Evolutionary conservation across 2,888 invertebrate genomes (phyloP).

Genomic region (Cephus pulcher): DNA sequence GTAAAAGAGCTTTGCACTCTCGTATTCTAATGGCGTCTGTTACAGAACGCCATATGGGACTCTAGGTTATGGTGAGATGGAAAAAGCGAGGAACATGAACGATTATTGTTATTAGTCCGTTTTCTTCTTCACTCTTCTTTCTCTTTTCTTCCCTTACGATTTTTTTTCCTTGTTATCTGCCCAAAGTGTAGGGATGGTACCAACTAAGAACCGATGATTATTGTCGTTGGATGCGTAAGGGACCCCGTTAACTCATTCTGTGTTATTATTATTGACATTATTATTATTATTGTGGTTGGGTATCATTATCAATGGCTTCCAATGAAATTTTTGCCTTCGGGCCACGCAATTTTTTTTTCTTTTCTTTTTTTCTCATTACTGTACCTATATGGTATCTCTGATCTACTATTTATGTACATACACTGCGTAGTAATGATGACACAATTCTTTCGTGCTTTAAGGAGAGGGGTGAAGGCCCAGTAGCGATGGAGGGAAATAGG

Average conservation of each 20-base stretch:
- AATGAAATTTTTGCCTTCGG: background rate
- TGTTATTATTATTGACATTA: background rate
- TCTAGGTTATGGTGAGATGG: background rate
- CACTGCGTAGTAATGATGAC: background rate
- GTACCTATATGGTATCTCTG: background rate
- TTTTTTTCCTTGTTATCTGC: too few relatives aligned
- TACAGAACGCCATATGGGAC: background rate
- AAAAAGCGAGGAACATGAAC: background rate
- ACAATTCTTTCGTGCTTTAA: too few relatives aligned
- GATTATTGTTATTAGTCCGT: background rate
- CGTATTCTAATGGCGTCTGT: background rate
- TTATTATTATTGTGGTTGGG: background rate
- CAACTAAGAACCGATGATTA: too few relatives aligned
- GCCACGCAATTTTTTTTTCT: background rate
- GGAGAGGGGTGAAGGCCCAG: too few relatives aligned
- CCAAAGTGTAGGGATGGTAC: too few relatives aligned
- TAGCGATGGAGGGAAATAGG: too few relatives aligned
- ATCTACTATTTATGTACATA: background rate
- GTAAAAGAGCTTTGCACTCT: background rate
- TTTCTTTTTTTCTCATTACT: background rate
- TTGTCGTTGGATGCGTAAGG: background rate
- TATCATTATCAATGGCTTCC: background rate
- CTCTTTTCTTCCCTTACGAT: background rate
- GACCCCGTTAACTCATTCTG: background rate
- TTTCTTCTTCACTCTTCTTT: background rate